Percentiles rank a stretch among this genome's conserved stretches.
phyloP scores from a whole-genome alignment of 2,888 invertebrate species.

The Phaedon cochleariae region DNA sequence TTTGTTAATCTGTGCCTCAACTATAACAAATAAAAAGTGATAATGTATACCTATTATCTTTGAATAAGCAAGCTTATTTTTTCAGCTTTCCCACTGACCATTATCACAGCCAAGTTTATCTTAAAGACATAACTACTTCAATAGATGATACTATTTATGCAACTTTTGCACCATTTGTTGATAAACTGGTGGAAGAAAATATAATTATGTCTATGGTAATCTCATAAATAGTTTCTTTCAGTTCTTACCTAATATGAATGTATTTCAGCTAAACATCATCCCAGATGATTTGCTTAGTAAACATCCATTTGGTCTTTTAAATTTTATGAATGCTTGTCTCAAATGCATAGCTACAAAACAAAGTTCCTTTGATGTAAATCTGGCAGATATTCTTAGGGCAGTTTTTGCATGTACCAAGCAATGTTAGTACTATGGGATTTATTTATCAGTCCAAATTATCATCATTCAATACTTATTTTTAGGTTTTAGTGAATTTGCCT shows the following conservation, averaged over 20 bases:
- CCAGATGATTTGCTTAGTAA: slow-evolving; percentile 1
- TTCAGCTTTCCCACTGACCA: slow-evolving; percentile 28
- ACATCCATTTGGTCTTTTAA: slow-evolving; percentile 22
- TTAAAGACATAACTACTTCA: slow-evolving; percentile 16
- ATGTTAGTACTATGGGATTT: slow-evolving; percentile 25
- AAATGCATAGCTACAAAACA: slow-evolving; percentile 15
- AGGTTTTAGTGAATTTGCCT: slow-evolving; percentile 39
- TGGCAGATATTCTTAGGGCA: slow-evolving; percentile 20
- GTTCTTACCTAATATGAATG: background rate
- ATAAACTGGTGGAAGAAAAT: slow-evolving; percentile 22
- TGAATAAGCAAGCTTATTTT: slow-evolving; percentile 20
- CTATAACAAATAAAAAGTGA: too few species aligned
- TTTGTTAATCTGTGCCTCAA: too few species aligned
- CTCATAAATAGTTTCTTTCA: background rate
- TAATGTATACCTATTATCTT: background rate
- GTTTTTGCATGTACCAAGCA: slow-evolving; percentile 24
- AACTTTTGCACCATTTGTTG: slow-evolving; percentile 24
- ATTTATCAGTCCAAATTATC: background rate
- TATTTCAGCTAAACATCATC: slow-evolving; percentile 16
- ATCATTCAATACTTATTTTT: too few species aligned
- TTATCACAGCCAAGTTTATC: slow-evolving; percentile 12
- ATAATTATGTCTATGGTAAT: background rate
- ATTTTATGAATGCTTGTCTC: slow-evolving; percentile 27
- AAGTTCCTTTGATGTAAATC: background rate
- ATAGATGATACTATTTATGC: slow-evolving; percentile 19